A percentile compares a stretch with the other conserved stretches of the same genome.
phyloP scores from a whole-genome alignment of 2,113 vertebrate genomes.

The Acrocephalus kingi region DNA sequence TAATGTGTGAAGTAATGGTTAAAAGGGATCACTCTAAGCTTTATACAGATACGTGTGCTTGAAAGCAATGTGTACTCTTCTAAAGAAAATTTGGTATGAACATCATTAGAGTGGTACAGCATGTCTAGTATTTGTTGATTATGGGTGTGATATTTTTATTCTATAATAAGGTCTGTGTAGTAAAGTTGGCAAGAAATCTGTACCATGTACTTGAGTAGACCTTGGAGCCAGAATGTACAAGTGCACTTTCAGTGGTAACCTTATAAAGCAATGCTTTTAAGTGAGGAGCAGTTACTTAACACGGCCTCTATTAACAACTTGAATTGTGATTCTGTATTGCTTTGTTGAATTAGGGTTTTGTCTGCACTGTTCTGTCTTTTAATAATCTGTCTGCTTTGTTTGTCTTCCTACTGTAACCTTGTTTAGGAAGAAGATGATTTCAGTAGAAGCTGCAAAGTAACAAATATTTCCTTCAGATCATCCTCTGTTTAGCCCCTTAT shows the following conservation, averaged over 20 bases:
- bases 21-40: not conserved
- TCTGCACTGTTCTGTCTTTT: not conserved
- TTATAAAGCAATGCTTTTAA: slow-evolving; percentile 59
- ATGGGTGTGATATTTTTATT: slow-evolving; percentile 28
- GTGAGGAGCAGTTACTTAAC: not conserved
- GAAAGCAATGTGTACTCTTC: not conserved
- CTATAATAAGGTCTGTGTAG: slow-evolving; percentile 35
- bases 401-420: not conserved
- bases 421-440: not conserved
- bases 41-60: not conserved
- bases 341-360: not conserved
- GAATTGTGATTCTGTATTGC: not conserved
- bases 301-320: not conserved
- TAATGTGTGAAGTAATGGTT: not conserved
- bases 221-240: slow-evolving; percentile 5
- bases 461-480: not conserved
- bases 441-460: not conserved
- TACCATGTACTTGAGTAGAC: slow-evolving; percentile 1
- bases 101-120: not conserved
- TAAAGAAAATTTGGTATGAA: not conserved
- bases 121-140: slow-evolving; percentile 23
- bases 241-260: slow-evolving; percentile 15
- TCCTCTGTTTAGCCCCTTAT: not conserved
- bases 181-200: slow-evolving; percentile 31
- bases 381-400: not conserved